These are phyloP conservation scores for Anolis sagrei DNA, from an alignment of 2,113 vertebrate species.

Conservation along the genomic window DNA sequence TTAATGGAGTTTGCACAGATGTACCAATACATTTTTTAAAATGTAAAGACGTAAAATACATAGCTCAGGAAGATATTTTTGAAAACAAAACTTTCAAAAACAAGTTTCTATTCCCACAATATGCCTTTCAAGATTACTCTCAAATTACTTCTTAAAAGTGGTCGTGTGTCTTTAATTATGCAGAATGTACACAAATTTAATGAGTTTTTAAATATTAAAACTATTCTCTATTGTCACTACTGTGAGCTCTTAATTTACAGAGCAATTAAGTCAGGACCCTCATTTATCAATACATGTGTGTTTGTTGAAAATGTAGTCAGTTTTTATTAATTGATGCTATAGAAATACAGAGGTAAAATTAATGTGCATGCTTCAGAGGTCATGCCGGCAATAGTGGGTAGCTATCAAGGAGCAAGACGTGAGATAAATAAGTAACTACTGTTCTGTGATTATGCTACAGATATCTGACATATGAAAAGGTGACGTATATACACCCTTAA, in stretches of 20 bases:
- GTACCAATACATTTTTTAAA: slow-evolving; percentile 18
- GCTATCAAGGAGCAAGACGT: slow-evolving; percentile 77
- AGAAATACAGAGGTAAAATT: slow-evolving; percentile 93
- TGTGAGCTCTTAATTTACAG: slow-evolving; percentile 98
- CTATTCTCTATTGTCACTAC: slow-evolving; percentile 88
- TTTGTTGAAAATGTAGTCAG: slow-evolving; percentile 92
- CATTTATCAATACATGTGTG: slow-evolving; percentile 96
- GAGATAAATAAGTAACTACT: slow-evolving; percentile 84
- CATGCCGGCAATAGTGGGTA: slow-evolving; percentile 78
- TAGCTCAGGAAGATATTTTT: neutral
- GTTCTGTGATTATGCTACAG: slow-evolving; percentile 78
- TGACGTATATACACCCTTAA: slow-evolving; percentile 75
- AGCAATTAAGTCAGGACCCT: slow-evolving; percentile 97
- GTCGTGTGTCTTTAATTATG: slow-evolving; percentile 83
- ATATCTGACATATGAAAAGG: slow-evolving; percentile 80
- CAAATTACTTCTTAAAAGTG: slow-evolving; percentile 80
- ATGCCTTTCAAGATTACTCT: slow-evolving; percentile 80
- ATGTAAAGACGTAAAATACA: slow-evolving; percentile 37
- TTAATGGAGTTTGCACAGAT: neutral
- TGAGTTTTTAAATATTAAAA: slow-evolving; percentile 99
- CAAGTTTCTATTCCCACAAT: slow-evolving; percentile 67
- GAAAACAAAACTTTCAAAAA: slow-evolving; percentile 24
- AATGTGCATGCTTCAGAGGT: slow-evolving; percentile 92
- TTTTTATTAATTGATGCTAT: slow-evolving; percentile 97
- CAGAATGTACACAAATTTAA: slow-evolving; percentile 89